Percentiles rank a stretch among this genome's conserved stretches.
Conservation (phyloP, 2,113 vertebrate genomes). For the Oreochromis niloticus region DNA sequence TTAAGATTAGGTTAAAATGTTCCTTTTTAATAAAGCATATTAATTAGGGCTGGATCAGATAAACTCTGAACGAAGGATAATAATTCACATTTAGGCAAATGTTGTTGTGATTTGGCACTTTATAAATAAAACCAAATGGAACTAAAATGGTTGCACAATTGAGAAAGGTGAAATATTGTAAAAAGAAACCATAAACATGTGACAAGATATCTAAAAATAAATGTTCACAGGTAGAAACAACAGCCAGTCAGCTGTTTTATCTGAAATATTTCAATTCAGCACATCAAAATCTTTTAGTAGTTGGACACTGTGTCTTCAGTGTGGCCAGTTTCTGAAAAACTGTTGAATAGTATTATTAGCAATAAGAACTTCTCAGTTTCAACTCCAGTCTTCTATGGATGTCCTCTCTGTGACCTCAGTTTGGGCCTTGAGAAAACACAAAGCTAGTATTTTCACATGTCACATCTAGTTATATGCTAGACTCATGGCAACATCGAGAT, state of each 20-base stretch:
- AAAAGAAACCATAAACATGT: neutral
- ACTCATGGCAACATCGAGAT: neutral
- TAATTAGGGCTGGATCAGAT: neutral
- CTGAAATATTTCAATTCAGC: neutral
- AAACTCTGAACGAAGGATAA: neutral
- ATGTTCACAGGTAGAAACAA: neutral
- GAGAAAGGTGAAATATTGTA: neutral
- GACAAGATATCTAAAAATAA: neutral
- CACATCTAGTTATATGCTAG: fast-evolving
- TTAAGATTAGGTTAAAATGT: fast-evolving
- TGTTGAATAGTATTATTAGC: neutral
- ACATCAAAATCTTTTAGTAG: neutral
- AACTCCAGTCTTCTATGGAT: neutral
- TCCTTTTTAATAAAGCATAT: neutral
- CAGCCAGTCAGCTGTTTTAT: neutral
- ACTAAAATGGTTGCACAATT: neutral
- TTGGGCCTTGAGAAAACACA: neutral
- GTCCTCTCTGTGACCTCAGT: neutral
- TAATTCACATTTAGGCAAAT: neutral
- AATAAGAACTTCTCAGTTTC: neutral
- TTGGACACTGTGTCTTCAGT: no score
- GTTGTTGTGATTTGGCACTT: neutral
- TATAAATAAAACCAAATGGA: neutral
- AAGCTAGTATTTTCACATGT: neutral
- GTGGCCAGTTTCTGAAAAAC: neutral